A percentile compares a stretch with the other conserved stretches of the same genome.
These are phyloP conservation scores for Psilopogon haemacephalus DNA, from an alignment of 2,113 vertebrate species.

Conservation along the genomic window DNA sequence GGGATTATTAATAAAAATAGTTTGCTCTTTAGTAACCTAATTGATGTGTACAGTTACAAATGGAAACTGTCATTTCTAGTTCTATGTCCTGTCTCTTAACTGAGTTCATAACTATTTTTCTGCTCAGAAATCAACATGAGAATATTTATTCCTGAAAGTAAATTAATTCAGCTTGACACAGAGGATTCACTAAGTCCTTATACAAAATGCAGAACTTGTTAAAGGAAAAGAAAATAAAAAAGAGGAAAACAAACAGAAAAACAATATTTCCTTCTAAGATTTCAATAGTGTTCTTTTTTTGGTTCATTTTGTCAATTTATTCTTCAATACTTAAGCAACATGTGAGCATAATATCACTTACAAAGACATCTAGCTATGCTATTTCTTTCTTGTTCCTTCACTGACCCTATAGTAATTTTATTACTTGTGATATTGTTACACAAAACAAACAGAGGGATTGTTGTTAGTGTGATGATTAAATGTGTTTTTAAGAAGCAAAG, in stretches of 20 bases:
- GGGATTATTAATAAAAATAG: neutral
- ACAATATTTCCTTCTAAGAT: neutral
- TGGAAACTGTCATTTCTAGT: neutral
- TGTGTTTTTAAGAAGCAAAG: neutral
- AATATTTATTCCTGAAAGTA: neutral
- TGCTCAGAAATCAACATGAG: neutral
- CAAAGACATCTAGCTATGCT: neutral
- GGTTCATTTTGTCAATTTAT: neutral
- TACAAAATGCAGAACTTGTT: neutral
- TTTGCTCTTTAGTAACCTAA: neutral
- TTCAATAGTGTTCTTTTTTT: neutral
- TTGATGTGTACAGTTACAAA: neutral
- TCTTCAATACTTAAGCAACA: neutral
- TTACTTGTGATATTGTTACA: neutral
- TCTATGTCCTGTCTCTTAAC: neutral
- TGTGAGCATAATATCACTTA: neutral
- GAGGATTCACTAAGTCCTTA: neutral
- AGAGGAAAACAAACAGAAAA: fast-evolving
- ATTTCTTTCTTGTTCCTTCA: neutral
- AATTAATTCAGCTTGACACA: neutral
- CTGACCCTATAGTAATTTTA: fast-evolving
- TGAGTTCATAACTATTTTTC: neutral
- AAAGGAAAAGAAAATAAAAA: neutral
- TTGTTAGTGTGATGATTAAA: neutral
- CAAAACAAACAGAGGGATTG: neutral